phyloP scores from a whole-genome alignment of 2,797 vertebrate genomes.

The Chaenodraco wilsoni region DNA sequence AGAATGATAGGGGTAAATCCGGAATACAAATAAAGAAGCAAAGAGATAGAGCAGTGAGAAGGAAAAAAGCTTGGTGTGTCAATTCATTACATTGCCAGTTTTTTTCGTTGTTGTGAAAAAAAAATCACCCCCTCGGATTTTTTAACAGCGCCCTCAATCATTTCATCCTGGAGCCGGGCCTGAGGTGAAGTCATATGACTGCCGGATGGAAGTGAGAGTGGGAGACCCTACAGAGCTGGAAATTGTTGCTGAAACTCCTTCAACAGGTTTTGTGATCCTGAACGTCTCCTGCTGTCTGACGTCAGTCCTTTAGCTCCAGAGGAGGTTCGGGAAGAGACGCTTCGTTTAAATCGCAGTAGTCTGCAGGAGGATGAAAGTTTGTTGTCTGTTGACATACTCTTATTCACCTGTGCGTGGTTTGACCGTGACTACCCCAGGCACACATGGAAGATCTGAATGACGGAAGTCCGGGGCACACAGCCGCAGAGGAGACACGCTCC shows the following conservation, averaged over 20 bases:
- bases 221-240: neutral
- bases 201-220: slow-evolving; percentile 1
- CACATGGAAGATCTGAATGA: slow-evolving; percentile 38
- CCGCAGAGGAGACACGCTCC: slow-evolving; percentile 22
- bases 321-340: neutral
- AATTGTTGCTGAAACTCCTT: neutral
- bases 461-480: neutral
- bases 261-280: neutral
- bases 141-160: too few relatives aligned
- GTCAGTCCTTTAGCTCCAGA: neutral
- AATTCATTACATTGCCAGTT: too few relatives aligned
- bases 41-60: too few relatives aligned
- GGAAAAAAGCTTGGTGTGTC: too few relatives aligned
- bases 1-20: too few relatives aligned
- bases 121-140: too few relatives aligned
- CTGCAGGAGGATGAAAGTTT: slow-evolving; percentile 17
- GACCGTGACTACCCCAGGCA: neutral
- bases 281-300: neutral
- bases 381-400: neutral
- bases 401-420: slow-evolving; percentile 29
- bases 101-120: too few relatives aligned
- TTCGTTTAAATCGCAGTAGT: neutral
- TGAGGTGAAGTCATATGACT: slow-evolving; percentile 73
- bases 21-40: too few relatives aligned
- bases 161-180: too few relatives aligned